These are phyloP conservation scores for Esox niger DNA, from an alignment of 2,113 vertebrate species.

Conservation along the genomic window DNA sequence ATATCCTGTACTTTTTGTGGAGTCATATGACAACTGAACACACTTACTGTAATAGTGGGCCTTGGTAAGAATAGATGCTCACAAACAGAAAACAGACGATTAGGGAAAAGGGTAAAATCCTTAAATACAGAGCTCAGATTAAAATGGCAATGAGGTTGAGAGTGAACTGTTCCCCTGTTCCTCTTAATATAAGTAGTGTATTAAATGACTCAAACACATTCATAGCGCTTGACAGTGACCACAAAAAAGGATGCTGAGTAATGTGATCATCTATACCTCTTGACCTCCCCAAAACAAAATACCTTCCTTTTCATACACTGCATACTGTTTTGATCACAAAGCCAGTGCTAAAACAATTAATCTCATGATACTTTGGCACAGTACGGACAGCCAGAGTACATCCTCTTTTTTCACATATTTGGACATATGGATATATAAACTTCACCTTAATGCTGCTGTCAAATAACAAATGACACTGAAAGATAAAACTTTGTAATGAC, in stretches of 20 bases:
- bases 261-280: slow-evolving; percentile 1
- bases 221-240: background rate
- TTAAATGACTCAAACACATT: background rate
- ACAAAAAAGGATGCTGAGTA: background rate
- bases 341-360: too few species aligned
- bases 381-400: too few species aligned
- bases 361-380: too few species aligned
- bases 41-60: slow-evolving; percentile 1
- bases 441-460: too few species aligned
- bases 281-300: too few species aligned
- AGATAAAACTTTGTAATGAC: too few species aligned
- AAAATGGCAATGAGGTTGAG: background rate
- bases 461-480: too few species aligned
- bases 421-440: too few species aligned
- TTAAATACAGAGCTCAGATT: background rate
- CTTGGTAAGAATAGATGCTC: slow-evolving; percentile 11
- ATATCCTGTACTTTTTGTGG: background rate
- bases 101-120: background rate
- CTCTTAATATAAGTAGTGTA: background rate
- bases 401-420: too few species aligned
- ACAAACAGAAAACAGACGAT: background rate
- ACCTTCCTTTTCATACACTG: background rate
- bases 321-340: background rate
- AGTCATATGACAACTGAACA: slow-evolving; percentile 5
- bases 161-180: background rate